Conservation (phyloP, 2,797 vertebrate species). For the Enteromius treurensis region DNA sequence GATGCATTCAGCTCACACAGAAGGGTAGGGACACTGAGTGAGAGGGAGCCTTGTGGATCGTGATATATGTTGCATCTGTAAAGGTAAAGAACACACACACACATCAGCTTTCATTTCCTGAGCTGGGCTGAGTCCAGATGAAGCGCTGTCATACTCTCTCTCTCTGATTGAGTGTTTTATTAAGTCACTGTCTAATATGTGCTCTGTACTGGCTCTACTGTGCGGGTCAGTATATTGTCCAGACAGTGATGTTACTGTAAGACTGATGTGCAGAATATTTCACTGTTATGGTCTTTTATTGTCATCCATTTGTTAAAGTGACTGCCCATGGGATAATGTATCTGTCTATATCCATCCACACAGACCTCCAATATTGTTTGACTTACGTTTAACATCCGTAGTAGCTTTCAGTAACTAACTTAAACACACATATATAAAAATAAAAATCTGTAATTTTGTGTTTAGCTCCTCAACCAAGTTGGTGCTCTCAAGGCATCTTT, state of each 20-base stretch:
- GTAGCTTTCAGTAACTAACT: not conserved
- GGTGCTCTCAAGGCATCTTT: not conserved
- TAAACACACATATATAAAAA: not conserved
- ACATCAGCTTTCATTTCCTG: conserved; percentile 84
- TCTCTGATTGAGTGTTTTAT: conserved; percentile 49
- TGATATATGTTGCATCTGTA: conserved; percentile 26
- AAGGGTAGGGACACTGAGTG: not conserved
- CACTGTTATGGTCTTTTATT: conserved; percentile 74
- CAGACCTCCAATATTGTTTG: conserved; percentile 13
- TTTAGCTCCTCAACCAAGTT: not conserved
- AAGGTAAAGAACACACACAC: conserved; percentile 23
- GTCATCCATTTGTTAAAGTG: conserved; percentile 71
- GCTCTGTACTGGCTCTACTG: conserved; percentile 18
- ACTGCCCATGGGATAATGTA: conserved; percentile 56
- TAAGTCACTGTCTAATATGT: conserved; percentile 52
- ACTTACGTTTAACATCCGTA: not conserved
- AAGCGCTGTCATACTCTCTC: conserved; percentile 49
- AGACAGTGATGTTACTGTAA: conserved; percentile 64
- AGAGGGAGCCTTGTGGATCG: not conserved
- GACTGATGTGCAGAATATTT: conserved; percentile 79
- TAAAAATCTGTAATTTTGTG: not conserved
- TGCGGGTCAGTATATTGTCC: conserved; percentile 40
- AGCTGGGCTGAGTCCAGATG: conserved; percentile 60
- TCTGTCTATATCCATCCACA: conserved; percentile 42
- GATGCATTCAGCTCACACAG: conserved; percentile 78